These are phyloP conservation scores for Heterodera schachtii DNA, from an alignment of 1,140 invertebrate species.

Conservation along the genomic window DNA sequence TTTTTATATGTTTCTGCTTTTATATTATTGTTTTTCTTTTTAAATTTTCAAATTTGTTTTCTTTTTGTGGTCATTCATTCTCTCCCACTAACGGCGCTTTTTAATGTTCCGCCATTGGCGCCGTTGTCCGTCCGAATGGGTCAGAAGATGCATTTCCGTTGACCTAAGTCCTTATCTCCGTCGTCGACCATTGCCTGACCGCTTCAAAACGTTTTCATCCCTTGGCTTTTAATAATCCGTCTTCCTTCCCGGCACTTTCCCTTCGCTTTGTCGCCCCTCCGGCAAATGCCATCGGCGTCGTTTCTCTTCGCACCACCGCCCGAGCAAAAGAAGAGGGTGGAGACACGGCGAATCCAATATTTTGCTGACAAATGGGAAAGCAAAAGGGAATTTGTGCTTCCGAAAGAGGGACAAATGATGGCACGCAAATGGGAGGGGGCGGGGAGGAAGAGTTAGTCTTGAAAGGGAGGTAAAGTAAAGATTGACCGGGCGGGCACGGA, in stretches of 20 bases:
- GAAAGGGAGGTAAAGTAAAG: not conserved
- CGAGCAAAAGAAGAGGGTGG: too few species aligned
- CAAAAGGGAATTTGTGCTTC: not conserved
- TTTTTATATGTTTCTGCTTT: not conserved
- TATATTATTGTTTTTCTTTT: not conserved
- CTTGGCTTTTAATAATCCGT: slow-evolving; percentile 20
- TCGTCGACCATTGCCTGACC: too few species aligned
- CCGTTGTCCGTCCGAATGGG: not conserved
- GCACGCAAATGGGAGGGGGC: not conserved
- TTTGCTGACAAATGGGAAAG: not conserved
- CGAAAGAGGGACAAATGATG: slow-evolving; percentile 16
- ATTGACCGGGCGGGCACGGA: too few species aligned
- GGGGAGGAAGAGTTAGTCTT: not conserved
- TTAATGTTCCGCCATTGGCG: not conserved
- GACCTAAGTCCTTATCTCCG: not conserved
- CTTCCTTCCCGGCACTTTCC: not conserved
- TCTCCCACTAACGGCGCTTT: not conserved
- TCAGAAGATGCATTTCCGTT: not conserved
- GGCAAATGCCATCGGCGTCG: not conserved
- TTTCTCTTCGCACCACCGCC: not conserved
- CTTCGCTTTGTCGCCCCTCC: not conserved
- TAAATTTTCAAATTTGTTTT: too few species aligned
- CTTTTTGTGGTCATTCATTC: not conserved
- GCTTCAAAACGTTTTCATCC: not conserved
- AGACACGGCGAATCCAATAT: not conserved